A percentile compares a stretch with the other conserved stretches of the same genome.
phyloP scores from a whole-genome alignment of 2,888 invertebrate genomes.

The Geophilus truncorum region DNA sequence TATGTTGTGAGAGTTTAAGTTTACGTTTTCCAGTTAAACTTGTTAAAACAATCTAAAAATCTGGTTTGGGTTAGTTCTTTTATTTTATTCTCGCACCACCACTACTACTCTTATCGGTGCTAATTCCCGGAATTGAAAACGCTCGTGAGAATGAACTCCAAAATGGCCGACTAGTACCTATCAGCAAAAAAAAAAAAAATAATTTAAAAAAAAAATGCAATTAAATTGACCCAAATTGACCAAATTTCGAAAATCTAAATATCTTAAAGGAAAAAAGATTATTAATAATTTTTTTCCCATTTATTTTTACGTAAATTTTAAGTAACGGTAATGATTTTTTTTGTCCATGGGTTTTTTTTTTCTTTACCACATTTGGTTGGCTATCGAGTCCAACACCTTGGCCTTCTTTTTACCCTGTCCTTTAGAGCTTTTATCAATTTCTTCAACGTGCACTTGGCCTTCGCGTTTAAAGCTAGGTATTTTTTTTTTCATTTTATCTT shows the following conservation, averaged over 20 bases:
- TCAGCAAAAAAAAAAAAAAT: no score
- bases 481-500: background rate
- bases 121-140: background rate
- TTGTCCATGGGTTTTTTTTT: background rate
- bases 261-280: no score
- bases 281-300: background rate
- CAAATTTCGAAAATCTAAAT: background rate
- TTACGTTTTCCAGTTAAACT: background rate
- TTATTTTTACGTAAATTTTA: background rate
- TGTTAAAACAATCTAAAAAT: background rate
- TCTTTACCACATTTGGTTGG: background rate
- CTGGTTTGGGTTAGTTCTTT: background rate
- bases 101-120: background rate
- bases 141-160: background rate
- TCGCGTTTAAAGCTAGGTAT: background rate
- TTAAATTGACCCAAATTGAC: background rate
- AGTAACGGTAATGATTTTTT: background rate
- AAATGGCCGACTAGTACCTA: no score
- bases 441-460: background rate
- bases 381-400: constrained; percentile 13
- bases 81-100: no score
- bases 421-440: background rate
- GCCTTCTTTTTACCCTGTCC: constrained; percentile 4
- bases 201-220: no score
- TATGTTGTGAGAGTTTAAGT: background rate